Percentiles rank a stretch among this genome's conserved stretches.
Conservation (phyloP, 2,888 invertebrate genomes). For the Oeneis ivallda region DNA sequence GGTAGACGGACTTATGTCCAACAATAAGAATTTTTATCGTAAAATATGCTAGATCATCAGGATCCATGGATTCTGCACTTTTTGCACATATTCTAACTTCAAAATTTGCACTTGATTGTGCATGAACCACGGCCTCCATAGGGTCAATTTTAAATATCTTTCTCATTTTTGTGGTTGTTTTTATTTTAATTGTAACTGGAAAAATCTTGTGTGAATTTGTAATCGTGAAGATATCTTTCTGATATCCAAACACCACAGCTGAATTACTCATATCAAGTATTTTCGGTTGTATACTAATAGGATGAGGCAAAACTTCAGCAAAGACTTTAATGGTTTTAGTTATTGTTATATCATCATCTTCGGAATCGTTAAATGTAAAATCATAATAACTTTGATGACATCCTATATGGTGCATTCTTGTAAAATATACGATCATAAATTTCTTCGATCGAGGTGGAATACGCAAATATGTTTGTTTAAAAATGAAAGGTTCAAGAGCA, state of each 20-base stretch:
- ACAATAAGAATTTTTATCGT: constrained; percentile 60
- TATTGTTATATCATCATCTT: constrained; percentile 46
- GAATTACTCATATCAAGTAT: constrained; percentile 64
- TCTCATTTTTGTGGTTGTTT: constrained; percentile 60
- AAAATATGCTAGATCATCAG: constrained; percentile 58
- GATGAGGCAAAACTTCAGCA: constrained; percentile 62
- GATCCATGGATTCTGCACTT: constrained; percentile 37
- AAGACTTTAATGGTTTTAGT: constrained; percentile 57
- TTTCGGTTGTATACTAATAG: constrained; percentile 57
- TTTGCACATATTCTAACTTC: constrained; percentile 52
- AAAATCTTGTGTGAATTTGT: constrained; percentile 56
- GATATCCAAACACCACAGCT: constrained; percentile 56
- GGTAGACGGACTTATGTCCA: constrained; percentile 54
- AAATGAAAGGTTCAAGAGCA: constrained; percentile 59
- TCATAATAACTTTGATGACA: constrained; percentile 62
- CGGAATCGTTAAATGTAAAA: constrained; percentile 52
- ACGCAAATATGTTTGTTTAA: constrained; percentile 53
- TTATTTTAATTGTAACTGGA: constrained; percentile 56
- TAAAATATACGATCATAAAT: constrained; percentile 54
- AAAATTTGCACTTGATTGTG: constrained; percentile 48
- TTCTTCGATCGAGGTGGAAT: constrained; percentile 49
- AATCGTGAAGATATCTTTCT: constrained; percentile 54
- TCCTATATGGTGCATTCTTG: constrained; percentile 60
- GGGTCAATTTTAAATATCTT: constrained; percentile 60
- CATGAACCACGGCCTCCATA: constrained; percentile 50